Percentiles rank a stretch among this genome's conserved stretches.
Conservation (phyloP, 2,113 vertebrate species). For the Lepus americanus region DNA sequence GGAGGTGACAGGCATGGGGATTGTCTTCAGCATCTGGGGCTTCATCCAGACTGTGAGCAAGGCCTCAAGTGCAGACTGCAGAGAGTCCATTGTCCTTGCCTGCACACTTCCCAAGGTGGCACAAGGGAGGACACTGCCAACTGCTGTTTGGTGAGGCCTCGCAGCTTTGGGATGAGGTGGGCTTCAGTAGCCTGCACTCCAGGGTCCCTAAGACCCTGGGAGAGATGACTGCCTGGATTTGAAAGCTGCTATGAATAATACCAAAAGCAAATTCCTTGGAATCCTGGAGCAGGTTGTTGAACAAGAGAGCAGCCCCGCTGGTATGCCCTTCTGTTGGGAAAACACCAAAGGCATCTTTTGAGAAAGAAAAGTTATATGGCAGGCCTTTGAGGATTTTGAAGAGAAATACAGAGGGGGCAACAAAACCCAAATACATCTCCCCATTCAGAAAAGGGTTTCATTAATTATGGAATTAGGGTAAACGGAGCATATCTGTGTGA, state of each 20-base stretch:
- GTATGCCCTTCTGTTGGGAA: no score
- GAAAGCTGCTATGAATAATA: neutral
- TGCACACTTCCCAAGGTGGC: neutral
- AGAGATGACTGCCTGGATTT: neutral
- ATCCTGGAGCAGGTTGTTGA: neutral
- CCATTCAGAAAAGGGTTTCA: no score
- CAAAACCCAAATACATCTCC: no score
- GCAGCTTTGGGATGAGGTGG: no score
- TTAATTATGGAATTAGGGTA: no score
- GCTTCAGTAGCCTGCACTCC: fast-evolving
- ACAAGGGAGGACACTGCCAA: fast-evolving
- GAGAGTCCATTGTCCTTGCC: neutral
- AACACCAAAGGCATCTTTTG: no score
- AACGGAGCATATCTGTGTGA: no score
- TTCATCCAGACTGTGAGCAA: neutral
- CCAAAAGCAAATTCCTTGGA: neutral
- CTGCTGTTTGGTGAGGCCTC: neutral
- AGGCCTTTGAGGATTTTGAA: no score
- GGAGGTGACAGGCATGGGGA: no score
- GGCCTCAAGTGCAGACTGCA: fast-evolving
- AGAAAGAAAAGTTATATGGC: no score
- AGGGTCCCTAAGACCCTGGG: neutral
- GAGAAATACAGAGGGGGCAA: no score
- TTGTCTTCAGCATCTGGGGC: fast-evolving
- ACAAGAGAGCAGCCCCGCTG: no score